Base-by-base conservation (phyloP, 2,113 vertebrate genomes). In the Heterocephalus glaber region DNA sequence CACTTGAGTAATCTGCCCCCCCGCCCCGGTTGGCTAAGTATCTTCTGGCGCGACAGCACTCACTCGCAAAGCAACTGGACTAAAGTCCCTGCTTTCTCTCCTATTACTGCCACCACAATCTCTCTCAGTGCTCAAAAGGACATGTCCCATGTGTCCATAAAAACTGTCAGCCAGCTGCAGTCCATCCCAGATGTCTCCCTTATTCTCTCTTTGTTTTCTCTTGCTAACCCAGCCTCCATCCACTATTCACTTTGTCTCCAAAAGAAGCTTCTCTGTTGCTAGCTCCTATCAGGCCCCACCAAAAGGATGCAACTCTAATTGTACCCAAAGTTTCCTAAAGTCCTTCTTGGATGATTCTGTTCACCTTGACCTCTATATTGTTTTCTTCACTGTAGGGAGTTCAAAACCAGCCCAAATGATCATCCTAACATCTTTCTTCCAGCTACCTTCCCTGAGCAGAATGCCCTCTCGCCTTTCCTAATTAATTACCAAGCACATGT, bases 351-450 rank as follows among this genome's bases (percentile, higher is more conserved):
- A 35, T 66, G 14, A 72, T 80, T 90, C 76, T 93, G 24, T 88
- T 91, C 87, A 95, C 58, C 49, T 80, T 96, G 77, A 44, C 38
- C 30, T 87, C 63, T 84, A 65, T 33, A 33, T 14, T 80, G 30
- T 54, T 93, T 70, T 44, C 26, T 70, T 44, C 26, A 94, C 38
- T 44, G 28, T 5, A 83, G 60, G 41, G 14, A 74, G 30, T 85
- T 91, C 24, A 86, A 90, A 95, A 83, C 28, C 22, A 87, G 54
- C 44, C 60, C 38, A 74, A 47, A 60, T 84, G 38, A 47, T 7
- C 49, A 82, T 82, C n/a, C 49, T 86, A 66, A 49, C 14, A 9
- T 90, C 28, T 83, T 86, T 81, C 52, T 52, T 49, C 14, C 22
- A 77, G 44, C 72, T 54, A 79, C 9, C 26, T 26, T 81, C 35